phyloP scores from a whole-genome alignment of 1,140 invertebrate genomes.

The Drosophila carrolli region DNA sequence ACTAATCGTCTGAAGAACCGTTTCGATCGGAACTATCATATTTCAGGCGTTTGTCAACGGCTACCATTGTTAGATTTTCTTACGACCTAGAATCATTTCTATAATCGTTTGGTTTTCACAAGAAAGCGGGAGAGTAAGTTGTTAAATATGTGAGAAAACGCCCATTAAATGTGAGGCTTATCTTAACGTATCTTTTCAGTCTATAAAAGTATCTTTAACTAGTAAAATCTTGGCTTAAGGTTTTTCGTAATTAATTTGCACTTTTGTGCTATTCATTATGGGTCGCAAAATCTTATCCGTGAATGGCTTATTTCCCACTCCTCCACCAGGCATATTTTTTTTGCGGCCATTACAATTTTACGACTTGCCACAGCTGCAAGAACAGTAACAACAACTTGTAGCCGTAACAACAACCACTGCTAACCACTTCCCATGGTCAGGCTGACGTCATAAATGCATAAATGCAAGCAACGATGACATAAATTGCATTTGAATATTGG shows the following conservation, averaged over 20 bases:
- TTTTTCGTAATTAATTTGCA: conserved; percentile 49
- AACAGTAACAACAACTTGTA: conserved; percentile 36
- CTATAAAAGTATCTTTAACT: conserved; percentile 13
- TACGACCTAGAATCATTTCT: conserved; percentile 26
- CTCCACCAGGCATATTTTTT: conserved; percentile 19
- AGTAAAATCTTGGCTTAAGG: conserved; percentile 12
- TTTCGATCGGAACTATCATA: conserved; percentile 61
- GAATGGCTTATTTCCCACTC: conserved; percentile 47
- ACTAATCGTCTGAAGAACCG: conserved; percentile 45
- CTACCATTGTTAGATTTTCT: conserved; percentile 57
- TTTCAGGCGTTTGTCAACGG: conserved; percentile 72
- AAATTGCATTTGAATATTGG: conserved; percentile 82
- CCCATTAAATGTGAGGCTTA: conserved; percentile 18
- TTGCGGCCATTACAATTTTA: conserved; percentile 47
- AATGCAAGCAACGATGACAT: conserved; percentile 72
- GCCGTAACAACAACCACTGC: conserved; percentile 25
- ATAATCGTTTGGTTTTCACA: conserved; percentile 1
- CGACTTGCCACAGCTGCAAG: conserved; percentile 53
- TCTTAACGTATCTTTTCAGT: conserved; percentile 1
- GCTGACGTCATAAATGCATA: conserved; percentile 75
- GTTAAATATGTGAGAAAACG: conserved; percentile 48
- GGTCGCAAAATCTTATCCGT: conserved; percentile 37
- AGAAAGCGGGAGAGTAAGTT: neutral
- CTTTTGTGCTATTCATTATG: conserved; percentile 39
- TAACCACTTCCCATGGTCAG: conserved; percentile 70